Conservation (phyloP, 2,888 invertebrate species). For the Tetanocera ferruginea region DNA sequence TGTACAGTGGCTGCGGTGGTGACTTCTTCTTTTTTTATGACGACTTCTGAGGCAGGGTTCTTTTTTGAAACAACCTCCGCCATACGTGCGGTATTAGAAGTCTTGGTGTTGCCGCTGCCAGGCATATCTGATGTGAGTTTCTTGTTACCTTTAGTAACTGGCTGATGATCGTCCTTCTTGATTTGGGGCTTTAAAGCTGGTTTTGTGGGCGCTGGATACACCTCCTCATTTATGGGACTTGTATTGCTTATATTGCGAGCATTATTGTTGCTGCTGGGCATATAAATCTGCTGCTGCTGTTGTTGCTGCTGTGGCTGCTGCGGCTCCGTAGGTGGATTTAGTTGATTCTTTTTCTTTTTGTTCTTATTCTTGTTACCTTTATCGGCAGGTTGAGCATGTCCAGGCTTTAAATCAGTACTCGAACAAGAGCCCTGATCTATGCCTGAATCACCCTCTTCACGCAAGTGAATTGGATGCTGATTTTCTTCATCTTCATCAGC, state of each 20-base stretch:
- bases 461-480: slow-evolving; percentile 70
- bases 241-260: slow-evolving; percentile 30
- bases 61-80: slow-evolving; percentile 32
- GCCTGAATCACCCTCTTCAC: slow-evolving; percentile 91
- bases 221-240: slow-evolving; percentile 17
- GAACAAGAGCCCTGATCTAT: slow-evolving; percentile 93
- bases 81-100: slow-evolving; percentile 31
- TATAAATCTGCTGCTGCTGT: slow-evolving; percentile 42
- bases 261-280: background rate
- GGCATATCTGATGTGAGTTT: slow-evolving; percentile 24
- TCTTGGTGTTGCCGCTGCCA: slow-evolving; percentile 40
- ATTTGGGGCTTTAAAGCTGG: slow-evolving; percentile 31
- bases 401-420: slow-evolving; percentile 84
- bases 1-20: slow-evolving; percentile 39
- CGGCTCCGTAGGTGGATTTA: slow-evolving; percentile 46
- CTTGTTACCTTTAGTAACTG: slow-evolving; percentile 39
- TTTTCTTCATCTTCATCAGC: slow-evolving; percentile 70
- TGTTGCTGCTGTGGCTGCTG: slow-evolving; percentile 49
- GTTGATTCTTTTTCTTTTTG: slow-evolving; percentile 55
- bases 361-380: slow-evolving; percentile 49
- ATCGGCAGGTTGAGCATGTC: slow-evolving; percentile 65
- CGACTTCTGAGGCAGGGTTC: slow-evolving; percentile 28
- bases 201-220: slow-evolving; percentile 26
- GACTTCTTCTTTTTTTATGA: slow-evolving; percentile 55
- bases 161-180: slow-evolving; percentile 49